Percentiles rank a stretch among this genome's conserved stretches.
Conservation (phyloP, 2,888 invertebrate genomes). For the Bombylius discolor region DNA sequence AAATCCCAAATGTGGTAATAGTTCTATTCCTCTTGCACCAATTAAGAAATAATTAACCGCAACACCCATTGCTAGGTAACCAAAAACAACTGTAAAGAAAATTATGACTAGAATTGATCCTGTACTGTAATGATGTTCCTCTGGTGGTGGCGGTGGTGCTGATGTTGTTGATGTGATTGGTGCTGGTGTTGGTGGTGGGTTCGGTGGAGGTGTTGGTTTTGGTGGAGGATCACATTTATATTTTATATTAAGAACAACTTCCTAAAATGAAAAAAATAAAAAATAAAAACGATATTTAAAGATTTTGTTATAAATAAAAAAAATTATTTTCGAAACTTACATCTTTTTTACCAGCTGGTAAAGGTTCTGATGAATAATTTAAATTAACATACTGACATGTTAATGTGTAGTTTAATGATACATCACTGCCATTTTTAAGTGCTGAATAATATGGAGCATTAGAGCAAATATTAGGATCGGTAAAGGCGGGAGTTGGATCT, state of each 20-base stretch:
- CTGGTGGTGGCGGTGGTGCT: not conserved
- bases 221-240: not conserved
- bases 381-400: not conserved
- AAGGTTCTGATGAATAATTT: not conserved
- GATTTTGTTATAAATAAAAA: no score
- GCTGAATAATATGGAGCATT: no score
- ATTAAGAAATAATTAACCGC: conserved; percentile 50
- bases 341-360: no score
- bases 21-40: conserved; percentile 58
- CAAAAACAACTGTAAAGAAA: conserved; percentile 42
- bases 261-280: not conserved
- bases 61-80: conserved; percentile 55
- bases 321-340: no score
- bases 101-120: conserved; percentile 52
- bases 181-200: not conserved
- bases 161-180: not conserved
- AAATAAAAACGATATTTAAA: no score
- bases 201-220: no score
- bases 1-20: conserved; percentile 60
- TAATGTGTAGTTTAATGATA: not conserved
- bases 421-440: not conserved
- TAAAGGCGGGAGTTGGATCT: not conserved
- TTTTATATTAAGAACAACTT: not conserved
- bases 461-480: not conserved
- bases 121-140: conserved; percentile 8